Conservation (phyloP, 2,113 vertebrate genomes). For the Cepphus grylle region DNA sequence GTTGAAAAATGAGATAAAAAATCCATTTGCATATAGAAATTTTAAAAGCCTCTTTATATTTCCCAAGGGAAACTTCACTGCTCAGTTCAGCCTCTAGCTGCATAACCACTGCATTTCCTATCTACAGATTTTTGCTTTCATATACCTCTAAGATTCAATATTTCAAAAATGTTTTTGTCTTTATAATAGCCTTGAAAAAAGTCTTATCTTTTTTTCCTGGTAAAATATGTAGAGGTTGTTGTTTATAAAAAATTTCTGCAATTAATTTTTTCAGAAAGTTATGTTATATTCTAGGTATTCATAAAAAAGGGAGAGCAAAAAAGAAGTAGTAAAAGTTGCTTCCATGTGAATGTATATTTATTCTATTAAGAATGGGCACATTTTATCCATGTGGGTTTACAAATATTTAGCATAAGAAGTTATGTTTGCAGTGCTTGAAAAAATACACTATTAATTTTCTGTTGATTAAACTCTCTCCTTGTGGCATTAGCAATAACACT, state of each 20-base stretch:
- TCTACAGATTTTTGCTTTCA: not conserved
- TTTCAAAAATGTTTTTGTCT: not conserved
- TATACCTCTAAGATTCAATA: not conserved
- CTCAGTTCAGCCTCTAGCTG: not conserved
- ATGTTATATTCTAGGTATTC: not conserved
- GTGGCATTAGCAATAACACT: not conserved
- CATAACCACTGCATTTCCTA: not conserved
- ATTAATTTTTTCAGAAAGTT: not conserved
- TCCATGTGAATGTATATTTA: not conserved
- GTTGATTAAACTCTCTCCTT: not conserved
- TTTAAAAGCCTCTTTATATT: not conserved
- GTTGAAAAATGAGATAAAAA: not conserved
- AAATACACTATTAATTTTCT: not conserved
- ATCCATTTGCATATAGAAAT: not conserved
- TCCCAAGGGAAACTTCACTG: not conserved
- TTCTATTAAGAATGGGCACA: not conserved
- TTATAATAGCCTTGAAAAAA: not conserved
- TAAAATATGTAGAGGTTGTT: not conserved
- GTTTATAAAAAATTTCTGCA: not conserved
- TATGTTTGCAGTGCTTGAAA: not conserved
- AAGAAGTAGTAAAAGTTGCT: not conserved
- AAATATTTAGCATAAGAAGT: not conserved
- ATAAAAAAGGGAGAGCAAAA: not conserved
- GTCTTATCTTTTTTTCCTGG: not conserved
- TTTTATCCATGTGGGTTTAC: not conserved